These are phyloP conservation scores for Castor canadensis DNA, from an alignment of 2,113 vertebrate species.

Conservation along the genomic window DNA sequence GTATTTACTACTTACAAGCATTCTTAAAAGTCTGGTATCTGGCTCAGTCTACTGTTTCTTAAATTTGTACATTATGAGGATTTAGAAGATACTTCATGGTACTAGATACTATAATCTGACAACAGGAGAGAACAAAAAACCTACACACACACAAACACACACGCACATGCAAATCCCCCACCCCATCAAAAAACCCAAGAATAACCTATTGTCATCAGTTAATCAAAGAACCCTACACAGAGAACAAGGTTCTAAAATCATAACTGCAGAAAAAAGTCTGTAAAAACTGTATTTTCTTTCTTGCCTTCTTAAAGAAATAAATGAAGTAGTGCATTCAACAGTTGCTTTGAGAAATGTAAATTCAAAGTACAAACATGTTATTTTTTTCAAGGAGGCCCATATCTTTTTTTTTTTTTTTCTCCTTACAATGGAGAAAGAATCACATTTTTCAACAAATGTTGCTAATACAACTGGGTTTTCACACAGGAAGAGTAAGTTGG, in stretches of 20 bases:
- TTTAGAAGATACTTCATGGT: not conserved
- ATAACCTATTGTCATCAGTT: not conserved
- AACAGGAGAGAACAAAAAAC: not conserved
- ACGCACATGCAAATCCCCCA: not conserved
- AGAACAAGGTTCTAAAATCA: not conserved
- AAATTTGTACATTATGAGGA: not conserved
- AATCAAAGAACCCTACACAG: not conserved
- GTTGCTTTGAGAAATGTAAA: not conserved
- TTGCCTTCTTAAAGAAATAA: not conserved
- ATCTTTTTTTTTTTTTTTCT: not conserved
- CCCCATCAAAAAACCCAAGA: not conserved
- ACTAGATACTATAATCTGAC: not conserved
- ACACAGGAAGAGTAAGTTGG: not conserved
- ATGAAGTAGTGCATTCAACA: not conserved
- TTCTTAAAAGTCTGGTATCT: not conserved
- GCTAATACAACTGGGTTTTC: no score
- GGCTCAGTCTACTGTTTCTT: not conserved
- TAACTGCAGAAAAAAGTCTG: not conserved
- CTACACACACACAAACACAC: not conserved
- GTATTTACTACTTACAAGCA: not conserved
- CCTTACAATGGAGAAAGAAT: not conserved
- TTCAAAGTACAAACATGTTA: not conserved
- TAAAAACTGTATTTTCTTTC: not conserved
- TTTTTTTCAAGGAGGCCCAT: not conserved
- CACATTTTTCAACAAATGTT: not conserved